Evolutionary conservation across 2,113 vertebrate species (phyloP).

Genomic region (Zingel zingel): DNA sequence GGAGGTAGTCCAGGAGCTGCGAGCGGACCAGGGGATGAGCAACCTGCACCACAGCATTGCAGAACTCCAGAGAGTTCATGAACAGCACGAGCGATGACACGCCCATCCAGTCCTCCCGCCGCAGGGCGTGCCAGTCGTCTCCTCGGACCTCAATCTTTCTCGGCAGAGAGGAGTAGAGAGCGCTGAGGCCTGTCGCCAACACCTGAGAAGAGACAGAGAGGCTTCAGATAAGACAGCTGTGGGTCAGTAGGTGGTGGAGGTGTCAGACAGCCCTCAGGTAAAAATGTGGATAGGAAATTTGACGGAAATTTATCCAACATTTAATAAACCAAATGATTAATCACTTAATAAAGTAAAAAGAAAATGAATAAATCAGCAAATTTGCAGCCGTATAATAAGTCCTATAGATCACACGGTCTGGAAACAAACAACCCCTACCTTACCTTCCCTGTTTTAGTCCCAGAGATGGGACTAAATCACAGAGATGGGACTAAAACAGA

Average conservation of each 20-base stretch:
- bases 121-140: slow-evolving; percentile 96
- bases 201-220: slow-evolving; percentile 83
- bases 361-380: background rate
- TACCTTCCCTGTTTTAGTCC: background rate
- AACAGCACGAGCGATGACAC: slow-evolving; percentile 94
- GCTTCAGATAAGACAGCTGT: background rate
- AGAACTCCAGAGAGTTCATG: slow-evolving; percentile 98
- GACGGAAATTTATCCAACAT: background rate
- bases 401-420: background rate
- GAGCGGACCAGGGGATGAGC: slow-evolving; percentile 93
- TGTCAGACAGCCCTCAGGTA: background rate
- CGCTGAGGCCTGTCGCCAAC: slow-evolving; percentile 95
- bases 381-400: background rate
- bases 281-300: no score
- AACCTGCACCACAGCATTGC: slow-evolving; percentile 96
- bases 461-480: background rate
- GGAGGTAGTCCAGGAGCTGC: slow-evolving; percentile 95
- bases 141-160: slow-evolving; percentile 95
- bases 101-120: slow-evolving; percentile 94
- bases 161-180: slow-evolving; percentile 96
- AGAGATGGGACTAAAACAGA: no score
- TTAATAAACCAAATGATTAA: background rate
- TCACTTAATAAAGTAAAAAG: background rate
- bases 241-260: background rate
- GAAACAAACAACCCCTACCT: background rate